phyloP scores from a whole-genome alignment of 1,140 invertebrate species.

The Eurytemora carolleeae region DNA sequence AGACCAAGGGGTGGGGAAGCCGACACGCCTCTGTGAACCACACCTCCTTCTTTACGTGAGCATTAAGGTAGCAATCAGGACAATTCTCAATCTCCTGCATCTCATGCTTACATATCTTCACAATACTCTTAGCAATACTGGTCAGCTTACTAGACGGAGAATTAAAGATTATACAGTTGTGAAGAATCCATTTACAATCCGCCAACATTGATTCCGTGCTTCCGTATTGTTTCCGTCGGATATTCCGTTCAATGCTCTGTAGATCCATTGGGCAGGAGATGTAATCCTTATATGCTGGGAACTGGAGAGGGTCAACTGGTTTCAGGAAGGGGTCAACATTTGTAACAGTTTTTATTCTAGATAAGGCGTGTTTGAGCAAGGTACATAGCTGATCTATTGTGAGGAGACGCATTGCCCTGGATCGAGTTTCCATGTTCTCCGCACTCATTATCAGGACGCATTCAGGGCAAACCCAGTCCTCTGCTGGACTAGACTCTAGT shows the following conservation, averaged over 20 bases:
- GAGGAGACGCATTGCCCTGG: constrained; percentile 46
- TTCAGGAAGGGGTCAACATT: constrained; percentile 52
- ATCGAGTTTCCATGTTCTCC: constrained; percentile 47
- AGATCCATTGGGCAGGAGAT: constrained; percentile 70
- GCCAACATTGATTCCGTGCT: constrained; percentile 67
- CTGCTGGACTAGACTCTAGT: constrained; percentile 30
- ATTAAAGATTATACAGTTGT: constrained; percentile 72
- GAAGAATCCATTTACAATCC: constrained; percentile 76
- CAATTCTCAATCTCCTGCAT: constrained; percentile 72
- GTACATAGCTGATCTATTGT: constrained; percentile 47
- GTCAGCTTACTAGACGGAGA: constrained; percentile 52
- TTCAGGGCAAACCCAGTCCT: constrained; percentile 66
- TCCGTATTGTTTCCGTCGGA: constrained; percentile 54
- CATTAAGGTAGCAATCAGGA: constrained; percentile 67
- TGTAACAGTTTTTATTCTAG: constrained; percentile 44
- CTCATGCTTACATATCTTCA: constrained; percentile 33
- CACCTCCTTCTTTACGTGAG: constrained; percentile 51
- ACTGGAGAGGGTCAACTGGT: constrained; percentile 42
- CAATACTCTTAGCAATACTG: constrained; percentile 47
- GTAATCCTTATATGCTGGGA: constrained; percentile 53
- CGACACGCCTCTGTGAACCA: constrained; percentile 78
- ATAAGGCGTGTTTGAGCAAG: constrained; percentile 48
- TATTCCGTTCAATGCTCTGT: constrained; percentile 48
- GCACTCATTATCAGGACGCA: constrained; percentile 55
- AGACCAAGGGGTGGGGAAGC: constrained; percentile 61